Evolutionary conservation across 2,113 vertebrate species (phyloP), one percentile per base, ranked within the genome.

Genomic region (Dasyprocta punctata): DNA sequence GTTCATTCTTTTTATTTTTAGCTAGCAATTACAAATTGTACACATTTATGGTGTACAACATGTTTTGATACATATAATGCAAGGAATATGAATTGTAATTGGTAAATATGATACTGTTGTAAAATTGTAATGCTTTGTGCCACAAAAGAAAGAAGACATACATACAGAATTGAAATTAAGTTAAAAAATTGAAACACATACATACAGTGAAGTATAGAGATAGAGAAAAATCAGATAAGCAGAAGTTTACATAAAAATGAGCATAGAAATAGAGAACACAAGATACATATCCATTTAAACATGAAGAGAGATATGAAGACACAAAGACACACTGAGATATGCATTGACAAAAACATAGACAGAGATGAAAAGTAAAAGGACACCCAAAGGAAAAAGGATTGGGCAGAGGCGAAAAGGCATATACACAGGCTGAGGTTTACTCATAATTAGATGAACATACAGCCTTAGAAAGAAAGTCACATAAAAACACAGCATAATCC

Each of bases 31-130:
- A 96, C 61, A 80, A 86, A 61, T 80, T 73, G 1, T 61, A 56
- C 54, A 22, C 36, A 36, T n/a, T 69, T 61, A 61, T 71, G 44
- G 24, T 41, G 11, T 61, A 81, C 36, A 41, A 69, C 47, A 71
- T 85, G 24, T 38, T 71, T 93, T 90, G 41, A n/a, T 85, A 75
- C 33, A 85, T 22, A 4, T 69, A 71, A 67, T 94, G 93, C 1
- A 71, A 20, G 30, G 88, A 92, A 95, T 78, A 83, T 80, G 89
- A 89, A 69, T 90, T 86, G 73, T 89, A 92, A 67, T 61, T 94
- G 63, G 38, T 86, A 97, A 90, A 77, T 89, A 96, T 73, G 83
- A 58, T 2, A 85, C 19, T 26, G 90, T 7, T 84, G 49, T 60
- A 88, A 96, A 97, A 56, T 28, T 24, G 54, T 58, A 82, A n/a